phyloP scores from a whole-genome alignment of 2,797 vertebrate genomes.

The Darevskia mixta region DNA sequence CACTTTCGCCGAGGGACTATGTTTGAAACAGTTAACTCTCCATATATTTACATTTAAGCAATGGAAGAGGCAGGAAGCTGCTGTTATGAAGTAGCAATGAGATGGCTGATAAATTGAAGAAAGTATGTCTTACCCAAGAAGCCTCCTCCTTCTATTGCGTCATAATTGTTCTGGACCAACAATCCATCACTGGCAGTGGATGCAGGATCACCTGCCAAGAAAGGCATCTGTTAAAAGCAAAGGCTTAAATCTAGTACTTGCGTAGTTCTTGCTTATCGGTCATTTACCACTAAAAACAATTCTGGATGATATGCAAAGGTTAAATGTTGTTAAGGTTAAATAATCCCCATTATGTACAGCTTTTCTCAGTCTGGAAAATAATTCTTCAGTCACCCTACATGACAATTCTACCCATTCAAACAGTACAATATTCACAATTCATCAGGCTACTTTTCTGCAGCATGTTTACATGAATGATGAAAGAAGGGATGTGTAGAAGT shows the following conservation, averaged over 20 bases:
- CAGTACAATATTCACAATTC: not conserved
- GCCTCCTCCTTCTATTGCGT: constrained; percentile 89
- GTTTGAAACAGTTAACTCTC: not conserved
- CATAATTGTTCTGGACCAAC: constrained; percentile 84
- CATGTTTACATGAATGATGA: not conserved
- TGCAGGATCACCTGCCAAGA: constrained; percentile 74
- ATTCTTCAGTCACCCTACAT: not conserved
- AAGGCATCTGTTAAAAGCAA: constrained; percentile 3
- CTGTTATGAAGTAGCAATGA: not conserved
- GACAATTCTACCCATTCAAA: not conserved
- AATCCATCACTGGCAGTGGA: constrained; percentile 81
- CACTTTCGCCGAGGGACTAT: not conserved
- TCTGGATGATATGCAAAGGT: not conserved
- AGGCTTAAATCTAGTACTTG: not conserved
- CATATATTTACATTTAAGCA: not conserved
- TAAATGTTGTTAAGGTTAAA: not conserved
- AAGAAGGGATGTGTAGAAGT: not conserved
- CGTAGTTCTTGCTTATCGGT: not conserved
- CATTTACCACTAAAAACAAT: not conserved
- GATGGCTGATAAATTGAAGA: constrained; percentile 21
- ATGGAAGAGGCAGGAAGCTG: not conserved
- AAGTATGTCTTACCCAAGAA: constrained; percentile 84
- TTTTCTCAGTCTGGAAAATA: not conserved
- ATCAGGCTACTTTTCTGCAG: not conserved
- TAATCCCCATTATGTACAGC: not conserved